Evolutionary conservation across 1,140 invertebrate species (phyloP).

Genomic region (Wasmannia auropunctata): DNA sequence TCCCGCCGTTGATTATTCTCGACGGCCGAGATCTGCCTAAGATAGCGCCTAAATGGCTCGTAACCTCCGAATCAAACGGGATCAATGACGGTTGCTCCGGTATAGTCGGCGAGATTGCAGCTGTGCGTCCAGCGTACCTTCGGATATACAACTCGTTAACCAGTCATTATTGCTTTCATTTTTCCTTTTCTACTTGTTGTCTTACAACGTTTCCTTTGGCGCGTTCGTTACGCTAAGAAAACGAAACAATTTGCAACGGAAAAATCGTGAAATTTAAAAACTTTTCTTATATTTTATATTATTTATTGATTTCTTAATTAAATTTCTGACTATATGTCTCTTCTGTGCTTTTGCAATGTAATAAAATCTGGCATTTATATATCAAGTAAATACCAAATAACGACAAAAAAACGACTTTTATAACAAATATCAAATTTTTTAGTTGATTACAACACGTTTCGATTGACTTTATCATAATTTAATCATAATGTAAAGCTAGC

Average conservation of each 20-base stretch:
- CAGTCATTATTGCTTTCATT: background rate
- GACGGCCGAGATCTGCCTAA: conserved; percentile 26
- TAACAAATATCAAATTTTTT: background rate
- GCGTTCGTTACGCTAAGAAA: background rate
- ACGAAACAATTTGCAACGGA: background rate
- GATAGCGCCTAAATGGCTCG: conserved; percentile 38
- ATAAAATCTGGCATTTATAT: background rate
- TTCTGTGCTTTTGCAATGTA: background rate
- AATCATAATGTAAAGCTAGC: background rate
- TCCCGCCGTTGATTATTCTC: background rate
- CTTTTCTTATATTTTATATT: background rate
- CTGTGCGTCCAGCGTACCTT: background rate
- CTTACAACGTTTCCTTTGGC: background rate
- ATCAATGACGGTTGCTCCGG: conserved; percentile 56
- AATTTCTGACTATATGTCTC: background rate
- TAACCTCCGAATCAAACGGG: conserved; percentile 50
- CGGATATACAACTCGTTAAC: background rate
- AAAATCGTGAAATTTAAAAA: background rate
- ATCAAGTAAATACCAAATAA: background rate
- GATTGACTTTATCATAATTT: background rate
- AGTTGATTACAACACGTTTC: background rate
- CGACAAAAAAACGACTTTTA: too few species aligned
- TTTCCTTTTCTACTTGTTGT: background rate
- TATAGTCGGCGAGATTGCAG: background rate
- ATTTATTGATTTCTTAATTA: background rate